phyloP scores from a whole-genome alignment of 2,888 invertebrate genomes.

The Uropetala carovei region DNA sequence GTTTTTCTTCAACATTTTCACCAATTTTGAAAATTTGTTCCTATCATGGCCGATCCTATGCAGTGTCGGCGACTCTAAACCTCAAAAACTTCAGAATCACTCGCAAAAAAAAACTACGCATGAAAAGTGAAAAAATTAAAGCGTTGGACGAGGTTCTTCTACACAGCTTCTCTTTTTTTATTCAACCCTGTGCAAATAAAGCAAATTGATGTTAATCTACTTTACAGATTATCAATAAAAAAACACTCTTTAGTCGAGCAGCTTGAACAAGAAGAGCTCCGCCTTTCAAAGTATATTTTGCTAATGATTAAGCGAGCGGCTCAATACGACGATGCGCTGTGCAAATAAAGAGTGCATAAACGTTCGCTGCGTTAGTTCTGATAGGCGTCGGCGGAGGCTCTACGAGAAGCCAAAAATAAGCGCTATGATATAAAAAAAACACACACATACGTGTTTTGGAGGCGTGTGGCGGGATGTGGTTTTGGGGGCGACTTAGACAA shows the following conservation, averaged over 20 bases:
- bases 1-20: too few relatives aligned
- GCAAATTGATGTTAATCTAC: conserved; percentile 6
- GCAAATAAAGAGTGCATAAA: neutral
- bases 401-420: neutral
- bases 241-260: neutral
- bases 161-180: too few relatives aligned
- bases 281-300: neutral
- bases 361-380: conserved; percentile 13
- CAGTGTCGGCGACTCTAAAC: too few relatives aligned
- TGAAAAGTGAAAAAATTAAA: too few relatives aligned
- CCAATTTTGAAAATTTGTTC: too few relatives aligned
- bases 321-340: neutral
- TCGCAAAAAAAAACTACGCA: too few relatives aligned
- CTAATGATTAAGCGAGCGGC: conserved; percentile 5
- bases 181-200: neutral
- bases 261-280: neutral
- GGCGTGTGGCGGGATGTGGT: neutral
- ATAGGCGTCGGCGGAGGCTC: neutral
- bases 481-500: neutral
- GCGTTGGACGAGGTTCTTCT: too few relatives aligned
- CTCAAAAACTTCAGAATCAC: too few relatives aligned
- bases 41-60: too few relatives aligned
- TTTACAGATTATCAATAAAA: neutral
- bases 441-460: neutral
- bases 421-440: neutral